These are phyloP conservation scores for Macrostomum cliftonense DNA, from an alignment of 2,888 invertebrate species.

Conservation along the genomic window DNA sequence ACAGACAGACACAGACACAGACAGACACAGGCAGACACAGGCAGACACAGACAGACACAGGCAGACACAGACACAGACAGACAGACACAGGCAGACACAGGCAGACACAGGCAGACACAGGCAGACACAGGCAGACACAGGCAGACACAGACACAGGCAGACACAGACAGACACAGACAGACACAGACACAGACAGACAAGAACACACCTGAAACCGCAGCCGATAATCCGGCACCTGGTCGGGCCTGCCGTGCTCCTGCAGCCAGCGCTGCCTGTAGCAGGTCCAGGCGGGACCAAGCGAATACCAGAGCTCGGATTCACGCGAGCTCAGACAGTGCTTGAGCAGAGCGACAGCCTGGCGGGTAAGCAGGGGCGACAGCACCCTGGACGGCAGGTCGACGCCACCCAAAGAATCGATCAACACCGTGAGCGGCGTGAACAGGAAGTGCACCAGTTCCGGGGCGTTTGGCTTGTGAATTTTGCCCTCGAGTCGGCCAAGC, in stretches of 20 bases:
- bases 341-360: constrained; percentile 78
- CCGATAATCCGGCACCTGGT: background rate
- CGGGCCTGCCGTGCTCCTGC: background rate
- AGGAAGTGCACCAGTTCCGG: constrained; percentile 94
- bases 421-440: constrained; percentile 86
- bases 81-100: no score
- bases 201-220: background rate
- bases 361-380: constrained; percentile 68
- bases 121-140: no score
- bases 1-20: no score
- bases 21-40: no score
- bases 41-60: no score
- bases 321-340: constrained; percentile 93
- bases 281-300: constrained; percentile 85
- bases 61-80: no score
- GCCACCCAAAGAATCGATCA: constrained; percentile 87
- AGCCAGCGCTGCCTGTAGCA: background rate
- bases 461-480: constrained; percentile 96
- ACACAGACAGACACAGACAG: no score
- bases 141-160: no score
- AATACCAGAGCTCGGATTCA: constrained; percentile 92
- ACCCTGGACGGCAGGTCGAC: constrained; percentile 46
- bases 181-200: no score
- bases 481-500: constrained; percentile 78
- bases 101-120: no score